Percentiles rank a stretch among this genome's conserved stretches.
Evolutionary conservation across 2,113 vertebrate genomes (phyloP).

Genomic region (Connochaetes taurinus): DNA sequence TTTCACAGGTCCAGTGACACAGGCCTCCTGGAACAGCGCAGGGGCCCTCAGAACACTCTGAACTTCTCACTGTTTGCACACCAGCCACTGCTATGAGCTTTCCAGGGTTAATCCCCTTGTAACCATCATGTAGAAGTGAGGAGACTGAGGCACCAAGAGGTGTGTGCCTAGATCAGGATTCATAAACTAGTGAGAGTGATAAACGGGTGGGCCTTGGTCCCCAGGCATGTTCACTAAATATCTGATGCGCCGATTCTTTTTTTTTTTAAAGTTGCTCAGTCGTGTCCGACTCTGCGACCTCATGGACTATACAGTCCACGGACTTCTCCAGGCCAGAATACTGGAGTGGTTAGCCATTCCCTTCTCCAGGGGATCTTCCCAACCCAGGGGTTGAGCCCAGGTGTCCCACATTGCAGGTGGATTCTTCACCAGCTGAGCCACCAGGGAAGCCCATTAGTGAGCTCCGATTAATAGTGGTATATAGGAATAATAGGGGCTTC

Average conservation of each 20-base stretch:
- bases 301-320: not conserved
- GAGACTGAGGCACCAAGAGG: not conserved
- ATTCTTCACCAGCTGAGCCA: not conserved
- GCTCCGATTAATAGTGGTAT: too few species aligned
- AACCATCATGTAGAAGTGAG: not conserved
- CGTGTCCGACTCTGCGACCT: not conserved
- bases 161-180: not conserved
- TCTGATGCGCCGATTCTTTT: not conserved
- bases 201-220: not conserved
- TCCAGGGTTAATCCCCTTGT: not conserved
- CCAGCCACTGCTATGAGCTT: not conserved
- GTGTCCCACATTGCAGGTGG: not conserved
- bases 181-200: not conserved
- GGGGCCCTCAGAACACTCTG: constrained; percentile 15
- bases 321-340: not conserved
- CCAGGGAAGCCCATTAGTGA: not conserved
- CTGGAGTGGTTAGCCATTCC: not conserved
- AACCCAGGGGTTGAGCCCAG: not conserved
- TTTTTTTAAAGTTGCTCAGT: not conserved
- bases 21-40: not conserved
- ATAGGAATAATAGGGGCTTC: not conserved
- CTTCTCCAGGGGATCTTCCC: not conserved
- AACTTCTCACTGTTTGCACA: constrained; percentile 7
- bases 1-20: constrained; percentile 34
- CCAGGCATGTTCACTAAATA: not conserved